Conservation (phyloP, 2,113 vertebrate species). For the Labeo catla region DNA sequence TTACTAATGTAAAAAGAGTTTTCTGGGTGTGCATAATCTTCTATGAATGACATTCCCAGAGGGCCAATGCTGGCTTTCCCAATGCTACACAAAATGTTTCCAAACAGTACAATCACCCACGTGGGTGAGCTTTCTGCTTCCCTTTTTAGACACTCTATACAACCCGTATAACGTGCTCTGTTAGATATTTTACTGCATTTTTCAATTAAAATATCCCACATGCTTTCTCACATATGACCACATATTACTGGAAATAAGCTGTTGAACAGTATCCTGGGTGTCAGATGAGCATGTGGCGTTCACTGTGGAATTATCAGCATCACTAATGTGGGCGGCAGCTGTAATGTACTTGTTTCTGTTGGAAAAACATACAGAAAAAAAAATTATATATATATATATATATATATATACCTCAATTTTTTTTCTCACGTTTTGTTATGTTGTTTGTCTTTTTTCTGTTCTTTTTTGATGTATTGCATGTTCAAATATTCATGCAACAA, state of each 20-base stretch:
- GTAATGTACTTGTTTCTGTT: slow-evolving; percentile 39
- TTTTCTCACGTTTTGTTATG: no score
- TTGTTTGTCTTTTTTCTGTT: no score
- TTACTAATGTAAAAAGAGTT: slow-evolving; percentile 93
- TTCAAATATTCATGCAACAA: no score
- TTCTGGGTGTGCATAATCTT: slow-evolving; percentile 88
- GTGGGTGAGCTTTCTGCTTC: slow-evolving; percentile 82
- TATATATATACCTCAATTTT: no score
- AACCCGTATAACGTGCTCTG: background rate
- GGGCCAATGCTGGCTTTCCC: slow-evolving; percentile 90
- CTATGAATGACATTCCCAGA: slow-evolving; percentile 89
- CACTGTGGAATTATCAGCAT: slow-evolving; percentile 26
- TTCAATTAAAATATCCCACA: background rate
- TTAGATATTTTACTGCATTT: background rate
- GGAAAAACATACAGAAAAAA: background rate
- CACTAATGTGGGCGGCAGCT: background rate
- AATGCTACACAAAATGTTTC: slow-evolving; percentile 89
- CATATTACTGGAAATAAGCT: slow-evolving; percentile 24
- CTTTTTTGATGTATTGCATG: no score
- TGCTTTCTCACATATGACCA: background rate
- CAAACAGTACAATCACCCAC: slow-evolving; percentile 88
- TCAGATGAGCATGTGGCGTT: slow-evolving; percentile 26
- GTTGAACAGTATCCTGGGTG: background rate
- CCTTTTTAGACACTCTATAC: slow-evolving; percentile 73
- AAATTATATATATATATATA: no score